Evolutionary conservation across 2,888 invertebrate genomes (phyloP), one percentile per base, ranked within the genome.

Genomic region (Ceramica pisi): DNA sequence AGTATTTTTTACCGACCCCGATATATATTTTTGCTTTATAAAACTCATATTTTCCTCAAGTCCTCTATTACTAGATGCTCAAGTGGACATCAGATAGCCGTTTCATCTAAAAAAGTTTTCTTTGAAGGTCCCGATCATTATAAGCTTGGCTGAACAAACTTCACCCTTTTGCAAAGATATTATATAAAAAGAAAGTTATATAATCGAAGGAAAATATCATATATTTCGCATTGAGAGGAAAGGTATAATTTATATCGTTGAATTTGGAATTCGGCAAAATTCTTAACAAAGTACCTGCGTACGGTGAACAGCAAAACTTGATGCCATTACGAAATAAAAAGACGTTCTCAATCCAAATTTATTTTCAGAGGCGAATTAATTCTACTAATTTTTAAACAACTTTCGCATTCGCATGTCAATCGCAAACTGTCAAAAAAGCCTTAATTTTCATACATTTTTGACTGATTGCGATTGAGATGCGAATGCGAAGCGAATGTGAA

Each of bases 121-220:
- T 53, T 80, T 76, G 80, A 76, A 67, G 63, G 60, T 16, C 23
- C 50, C 50, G 66, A 72, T 82, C 80, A 74, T 82, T 82, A 76
- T 71, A 85, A 60, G 83, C 77, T 71, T 60, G 66, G 70, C 44
- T 80, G 80, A 80, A 69, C 83, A 64, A 67, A 71, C 74, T 69
- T 67, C 56, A 67, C 74, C 66, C 73, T 63, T 75, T 67, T 48
- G 31, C 41, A 59, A 68, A 56, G 44, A 74, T 72, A 55, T 62
- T 71, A 68, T 71, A 65, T 62, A 71, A 51, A 61, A 67, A 60
- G 5, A 67, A 72, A 48, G 44, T 71, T 61, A 46, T 14, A 50
- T 67, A 74, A 83, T 70, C 50, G 23, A 56, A 61, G 59, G 61
- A 67, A 78, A 57, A 75, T 73, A 63, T 75, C 55, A 68, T 35